Evolutionary conservation across 2,888 invertebrate genomes (phyloP).

Genomic region (Cephalotes varians): DNA sequence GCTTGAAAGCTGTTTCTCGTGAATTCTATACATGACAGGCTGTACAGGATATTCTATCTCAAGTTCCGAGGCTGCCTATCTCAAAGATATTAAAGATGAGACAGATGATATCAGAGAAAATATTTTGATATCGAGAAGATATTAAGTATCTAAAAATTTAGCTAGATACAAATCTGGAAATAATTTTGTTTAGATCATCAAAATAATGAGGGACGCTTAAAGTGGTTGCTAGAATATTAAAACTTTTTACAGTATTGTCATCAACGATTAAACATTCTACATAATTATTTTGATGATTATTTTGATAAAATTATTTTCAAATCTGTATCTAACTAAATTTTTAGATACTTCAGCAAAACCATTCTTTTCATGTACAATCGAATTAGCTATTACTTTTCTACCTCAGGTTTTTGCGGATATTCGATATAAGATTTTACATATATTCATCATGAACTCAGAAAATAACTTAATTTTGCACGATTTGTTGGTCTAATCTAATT

Average conservation of each 20-base stretch:
- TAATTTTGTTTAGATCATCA: too few species aligned
- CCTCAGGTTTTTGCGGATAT: not conserved
- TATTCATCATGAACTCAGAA: not conserved
- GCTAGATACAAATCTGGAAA: too few species aligned
- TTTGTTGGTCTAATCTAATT: not conserved
- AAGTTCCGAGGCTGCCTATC: not conserved
- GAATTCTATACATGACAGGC: conserved; percentile 31
- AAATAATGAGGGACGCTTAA: too few species aligned
- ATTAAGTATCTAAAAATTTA: too few species aligned
- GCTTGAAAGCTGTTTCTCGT: conserved; percentile 20
- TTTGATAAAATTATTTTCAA: too few species aligned
- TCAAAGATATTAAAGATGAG: conserved; percentile 13
- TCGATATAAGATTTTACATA: not conserved
- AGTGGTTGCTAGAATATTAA: too few species aligned
- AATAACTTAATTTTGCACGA: conserved; percentile 7
- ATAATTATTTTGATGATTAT: too few species aligned
- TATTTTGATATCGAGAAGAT: not conserved
- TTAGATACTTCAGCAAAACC: too few species aligned
- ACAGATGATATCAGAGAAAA: not conserved
- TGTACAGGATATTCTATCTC: not conserved
- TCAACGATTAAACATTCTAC: too few species aligned
- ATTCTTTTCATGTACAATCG: too few species aligned
- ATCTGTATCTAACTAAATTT: too few species aligned
- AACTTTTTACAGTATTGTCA: too few species aligned
- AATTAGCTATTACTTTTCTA: conserved; percentile 12